Evolutionary conservation across 2,888 invertebrate species (phyloP).

Genomic region (Metopia argyrocephala): DNA sequence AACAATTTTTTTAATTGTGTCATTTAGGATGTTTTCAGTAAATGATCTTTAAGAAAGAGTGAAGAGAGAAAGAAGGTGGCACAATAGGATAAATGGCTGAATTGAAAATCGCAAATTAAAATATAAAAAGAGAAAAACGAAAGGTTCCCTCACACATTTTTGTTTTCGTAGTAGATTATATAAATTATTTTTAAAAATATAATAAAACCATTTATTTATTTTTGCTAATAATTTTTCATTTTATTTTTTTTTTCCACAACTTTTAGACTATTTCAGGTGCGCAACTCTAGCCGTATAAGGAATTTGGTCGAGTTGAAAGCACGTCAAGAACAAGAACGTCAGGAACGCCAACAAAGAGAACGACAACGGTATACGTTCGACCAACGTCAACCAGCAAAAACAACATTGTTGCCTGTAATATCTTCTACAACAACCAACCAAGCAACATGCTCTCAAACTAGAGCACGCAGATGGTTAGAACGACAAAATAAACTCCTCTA

Average conservation of each 20-base stretch:
- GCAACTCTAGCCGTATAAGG: slow-evolving; percentile 77
- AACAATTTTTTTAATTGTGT: too few species aligned
- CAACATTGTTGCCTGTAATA: slow-evolving; percentile 8
- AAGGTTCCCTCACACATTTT: too few species aligned
- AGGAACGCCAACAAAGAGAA: slow-evolving; percentile 73
- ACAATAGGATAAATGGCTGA: too few species aligned
- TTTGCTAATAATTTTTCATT: not conserved
- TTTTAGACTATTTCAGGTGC: slow-evolving; percentile 76
- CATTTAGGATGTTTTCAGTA: too few species aligned
- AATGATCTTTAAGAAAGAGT: too few species aligned
- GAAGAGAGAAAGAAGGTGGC: too few species aligned
- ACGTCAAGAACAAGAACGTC: slow-evolving; percentile 79
- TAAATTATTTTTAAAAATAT: too few species aligned
- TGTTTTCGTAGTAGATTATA: too few species aligned
- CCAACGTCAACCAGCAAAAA: slow-evolving; percentile 65
- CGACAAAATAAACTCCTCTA: slow-evolving; percentile 59
- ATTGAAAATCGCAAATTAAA: too few species aligned
- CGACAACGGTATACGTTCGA: slow-evolving; percentile 70
- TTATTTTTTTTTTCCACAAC: slow-evolving; percentile 1
- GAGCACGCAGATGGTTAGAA: slow-evolving; percentile 76
- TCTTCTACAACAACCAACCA: slow-evolving; percentile 44
- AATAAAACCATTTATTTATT: not conserved
- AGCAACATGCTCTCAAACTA: slow-evolving; percentile 50
- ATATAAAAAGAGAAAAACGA: too few species aligned
- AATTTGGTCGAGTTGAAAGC: slow-evolving; percentile 76